Base-by-base conservation (phyloP, 2,113 vertebrate species). In the Grallaria varia region DNA sequence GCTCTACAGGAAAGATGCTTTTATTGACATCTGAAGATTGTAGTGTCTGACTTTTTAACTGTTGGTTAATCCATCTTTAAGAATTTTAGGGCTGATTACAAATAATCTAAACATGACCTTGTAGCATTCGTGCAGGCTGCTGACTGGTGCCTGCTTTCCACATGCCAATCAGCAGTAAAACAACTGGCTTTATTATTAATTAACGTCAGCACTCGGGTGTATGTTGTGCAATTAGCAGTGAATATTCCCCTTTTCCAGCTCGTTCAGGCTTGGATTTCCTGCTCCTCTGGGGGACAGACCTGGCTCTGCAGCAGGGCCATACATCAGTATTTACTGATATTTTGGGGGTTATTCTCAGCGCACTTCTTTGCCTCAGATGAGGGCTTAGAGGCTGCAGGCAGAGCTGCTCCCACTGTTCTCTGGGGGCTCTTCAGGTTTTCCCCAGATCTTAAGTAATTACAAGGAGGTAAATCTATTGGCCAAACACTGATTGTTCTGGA, bases 41-140 rank as follows among this genome's bases (percentile, higher is more conserved):
- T 33, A 35, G 67, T 78, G 66, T 74, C 95, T 97, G 95, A 92
- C 93, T 95, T 91, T 94, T 97, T 96, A 96, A 96, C 97, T 89
- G 77, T 96, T 94, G 78, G 63, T 96, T 89, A 84, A 55, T 87
- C 75, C 25, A 4, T 84, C 31, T 52, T 31, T 67, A 75, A 13
- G 74, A 31, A 14, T 52, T 84, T 87, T 84, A 52, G 52, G 39
- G 35, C 33, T 50, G 82, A 60, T 81, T 80, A 66, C 44, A 84
- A 73, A 67, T 53, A 52, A 23, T 62, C 24, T 37, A 25, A 86
- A 53, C 1, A 0, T 83, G 78, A 44, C 96, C 84, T 67, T 8
- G 23, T 19, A 83, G 75, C 47, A 1, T 81, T 87, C 56, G 59
- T 71, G 60, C 78, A 75, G 47, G 17, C 39, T 60, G 67, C 45